Base-by-base conservation (phyloP, 1,140 invertebrate species). In the Caenorhabditis tropicalis region DNA sequence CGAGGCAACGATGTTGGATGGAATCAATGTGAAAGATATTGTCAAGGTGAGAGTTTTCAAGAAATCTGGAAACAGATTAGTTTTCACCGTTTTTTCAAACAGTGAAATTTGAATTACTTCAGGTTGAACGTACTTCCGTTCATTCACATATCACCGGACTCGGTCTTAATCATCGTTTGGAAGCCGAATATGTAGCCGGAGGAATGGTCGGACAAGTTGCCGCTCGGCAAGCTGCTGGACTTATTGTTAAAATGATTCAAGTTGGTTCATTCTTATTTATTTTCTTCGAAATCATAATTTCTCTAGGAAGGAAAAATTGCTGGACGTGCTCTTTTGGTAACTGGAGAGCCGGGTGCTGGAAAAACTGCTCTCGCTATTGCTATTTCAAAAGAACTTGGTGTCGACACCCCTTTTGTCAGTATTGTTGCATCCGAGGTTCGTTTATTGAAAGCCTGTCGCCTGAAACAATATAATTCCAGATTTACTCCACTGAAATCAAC, bases 71-170 rank as follows among this genome's bases (percentile, higher is more conserved):
- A 0, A 9, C 9, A 46, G 16, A 2, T 46, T 46, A 46, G 16
- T 12, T 9, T 12, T 2, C 16, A 46, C 16, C 9, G 43, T 46
- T 46, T 46, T 46, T 46, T 46, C 43, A 46, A 16, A 0, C 19
- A 46, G 43, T 43, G 39, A 43, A 6, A 5, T n/a, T 27, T 27
- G 53, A 24, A 27, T 58, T 24, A 7, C 53, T 46, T 46, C n/a
- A 88, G 70, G 84, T 91, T 27, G 90, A 91, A 83, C 83, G 90
- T 9, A 86, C 90, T 39, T 92, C 98, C 19, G 97, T 97, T 36
- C 98, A 99, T 93, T 99, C 98, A 1, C 98, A 99, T 90, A 99
- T 99, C 82, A 94, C 96, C 88, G 98, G 98, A 9, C 92, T 99
- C 15, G 98, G 98, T 48, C 92, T 99, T 36, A 95, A 98, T 92